Conservation (phyloP, 1,140 invertebrate species). For the Solenopsis invicta region DNA sequence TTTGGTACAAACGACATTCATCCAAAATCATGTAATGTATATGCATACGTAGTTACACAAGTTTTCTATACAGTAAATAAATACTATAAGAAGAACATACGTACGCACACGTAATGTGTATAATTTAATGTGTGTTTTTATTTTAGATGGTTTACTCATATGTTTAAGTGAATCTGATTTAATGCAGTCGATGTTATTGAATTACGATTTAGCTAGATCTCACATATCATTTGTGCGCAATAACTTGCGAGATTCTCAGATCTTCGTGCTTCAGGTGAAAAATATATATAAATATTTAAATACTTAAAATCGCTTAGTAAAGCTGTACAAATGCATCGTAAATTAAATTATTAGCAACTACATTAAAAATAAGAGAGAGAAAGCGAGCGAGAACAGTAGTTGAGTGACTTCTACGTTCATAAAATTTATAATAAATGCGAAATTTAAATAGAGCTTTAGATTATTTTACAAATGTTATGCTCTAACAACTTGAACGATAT, state of each 20-base stretch:
- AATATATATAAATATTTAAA: too few relatives aligned
- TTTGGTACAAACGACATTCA: conserved; percentile 75
- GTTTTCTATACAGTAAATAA: too few relatives aligned
- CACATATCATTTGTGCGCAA: conserved; percentile 84
- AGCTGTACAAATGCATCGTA: conserved; percentile 6
- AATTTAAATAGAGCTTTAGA: background rate
- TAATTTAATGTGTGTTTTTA: conserved; percentile 16
- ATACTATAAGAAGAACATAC: background rate
- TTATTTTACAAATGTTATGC: background rate
- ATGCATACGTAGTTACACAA: background rate
- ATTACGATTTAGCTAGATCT: conserved; percentile 82
- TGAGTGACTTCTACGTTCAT: background rate
- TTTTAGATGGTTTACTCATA: conserved; percentile 85
- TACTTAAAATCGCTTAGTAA: too few relatives aligned
- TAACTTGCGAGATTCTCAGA: conserved; percentile 81
- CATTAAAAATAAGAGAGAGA: background rate
- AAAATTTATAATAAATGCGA: background rate
- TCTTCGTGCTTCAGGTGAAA: conserved; percentile 84
- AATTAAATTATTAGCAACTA: conserved; percentile 17
- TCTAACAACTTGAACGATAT: conserved; percentile 27
- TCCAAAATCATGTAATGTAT: conserved; percentile 72
- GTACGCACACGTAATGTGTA: background rate
- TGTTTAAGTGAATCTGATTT: conserved; percentile 86
- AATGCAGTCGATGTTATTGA: conserved; percentile 85
- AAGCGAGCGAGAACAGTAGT: background rate